Evolutionary conservation across 2,797 vertebrate species (phyloP).

Genomic region (Pitangus sulphuratus): DNA sequence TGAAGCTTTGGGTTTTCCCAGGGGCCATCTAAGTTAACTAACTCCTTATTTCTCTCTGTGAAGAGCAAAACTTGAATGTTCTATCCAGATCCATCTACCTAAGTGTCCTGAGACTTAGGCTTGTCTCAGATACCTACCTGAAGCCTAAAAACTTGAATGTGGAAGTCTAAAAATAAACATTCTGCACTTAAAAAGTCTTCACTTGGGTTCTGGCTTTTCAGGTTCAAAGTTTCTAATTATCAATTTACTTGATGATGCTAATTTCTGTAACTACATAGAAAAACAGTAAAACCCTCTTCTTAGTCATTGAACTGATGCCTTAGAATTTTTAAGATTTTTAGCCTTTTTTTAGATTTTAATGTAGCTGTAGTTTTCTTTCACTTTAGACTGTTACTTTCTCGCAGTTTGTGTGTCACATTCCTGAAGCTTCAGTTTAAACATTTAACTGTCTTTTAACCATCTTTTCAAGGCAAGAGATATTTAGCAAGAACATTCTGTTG

Average conservation of each 20-base stretch:
- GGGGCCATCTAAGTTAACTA: background rate
- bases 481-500: no score
- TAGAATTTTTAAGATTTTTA: no score
- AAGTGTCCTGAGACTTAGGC: background rate
- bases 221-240: background rate
- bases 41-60: background rate
- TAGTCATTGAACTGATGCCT: background rate
- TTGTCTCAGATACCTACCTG: background rate
- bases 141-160: background rate
- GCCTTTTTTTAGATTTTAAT: no score
- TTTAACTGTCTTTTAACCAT: no score
- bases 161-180: background rate
- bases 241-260: background rate
- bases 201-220: background rate
- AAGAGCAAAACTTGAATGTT: background rate
- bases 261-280: background rate
- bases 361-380: no score
- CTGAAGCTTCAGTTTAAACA: no score
- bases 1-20: background rate
- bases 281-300: background rate
- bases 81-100: background rate
- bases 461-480: no score
- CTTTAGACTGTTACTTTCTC: no score
- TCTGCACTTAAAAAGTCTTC: background rate
- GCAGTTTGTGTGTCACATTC: no score